phyloP scores from a whole-genome alignment of 2,797 vertebrate genomes.

The Petrocephalus schoutedeni region DNA sequence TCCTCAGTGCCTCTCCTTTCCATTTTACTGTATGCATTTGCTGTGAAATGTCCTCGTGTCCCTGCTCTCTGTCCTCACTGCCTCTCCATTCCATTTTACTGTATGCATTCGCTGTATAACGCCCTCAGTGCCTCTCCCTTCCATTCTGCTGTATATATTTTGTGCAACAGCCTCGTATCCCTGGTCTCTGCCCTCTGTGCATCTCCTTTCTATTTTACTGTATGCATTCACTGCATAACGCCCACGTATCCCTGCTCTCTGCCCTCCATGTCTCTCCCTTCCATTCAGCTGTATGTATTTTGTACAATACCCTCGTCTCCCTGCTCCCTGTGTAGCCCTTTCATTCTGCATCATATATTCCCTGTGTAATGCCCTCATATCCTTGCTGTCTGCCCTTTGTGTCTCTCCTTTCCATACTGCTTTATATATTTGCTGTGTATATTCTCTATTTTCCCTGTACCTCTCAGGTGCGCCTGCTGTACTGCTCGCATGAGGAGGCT shows the following conservation, averaged over 20 bases:
- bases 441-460: not conserved
- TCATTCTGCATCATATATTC: not conserved
- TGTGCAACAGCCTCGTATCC: too few relatives aligned
- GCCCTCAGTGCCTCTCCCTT: not conserved
- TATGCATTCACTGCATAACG: too few relatives aligned
- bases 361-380: not conserved
- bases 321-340: not conserved
- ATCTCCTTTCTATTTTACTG: too few relatives aligned
- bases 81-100: too few relatives aligned
- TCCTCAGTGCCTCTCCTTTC: too few relatives aligned
- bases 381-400: not conserved
- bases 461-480: conserved; percentile 79
- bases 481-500: conserved; percentile 84
- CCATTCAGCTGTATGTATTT: not conserved
- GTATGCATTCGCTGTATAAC: too few relatives aligned
- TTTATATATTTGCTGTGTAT: not conserved
- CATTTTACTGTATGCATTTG: too few relatives aligned
- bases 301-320: not conserved
- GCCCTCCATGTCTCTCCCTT: too few relatives aligned
- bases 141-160: not conserved
- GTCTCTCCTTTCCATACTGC: not conserved
- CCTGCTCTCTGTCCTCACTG: too few relatives aligned
- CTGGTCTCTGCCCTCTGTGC: too few relatives aligned
- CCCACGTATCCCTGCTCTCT: too few relatives aligned
- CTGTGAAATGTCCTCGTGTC: too few relatives aligned